phyloP scores from a whole-genome alignment of 2,888 invertebrate species.

The Kryphioiulus occultus region DNA sequence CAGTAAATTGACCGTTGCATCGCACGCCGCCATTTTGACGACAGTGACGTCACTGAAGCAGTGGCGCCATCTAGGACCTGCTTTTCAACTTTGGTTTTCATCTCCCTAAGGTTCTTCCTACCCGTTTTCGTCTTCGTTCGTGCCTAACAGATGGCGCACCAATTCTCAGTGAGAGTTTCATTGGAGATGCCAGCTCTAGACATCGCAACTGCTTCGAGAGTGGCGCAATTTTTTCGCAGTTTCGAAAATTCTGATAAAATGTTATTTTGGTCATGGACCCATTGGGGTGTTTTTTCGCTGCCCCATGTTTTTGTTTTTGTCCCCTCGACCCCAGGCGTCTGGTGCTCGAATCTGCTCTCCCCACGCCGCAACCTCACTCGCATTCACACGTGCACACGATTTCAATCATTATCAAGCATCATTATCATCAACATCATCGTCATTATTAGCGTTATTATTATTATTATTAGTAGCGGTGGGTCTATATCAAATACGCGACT shows the following conservation, averaged over 20 bases:
- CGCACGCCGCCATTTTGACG: too few species aligned
- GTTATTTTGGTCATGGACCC: background rate
- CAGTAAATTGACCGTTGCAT: too few species aligned
- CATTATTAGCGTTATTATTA: slow-evolving; percentile 41
- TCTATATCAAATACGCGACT: slow-evolving; percentile 40
- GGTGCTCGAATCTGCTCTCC: slow-evolving; percentile 3
- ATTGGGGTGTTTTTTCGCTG: background rate
- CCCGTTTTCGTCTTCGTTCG: background rate
- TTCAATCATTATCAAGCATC: slow-evolving; percentile 43
- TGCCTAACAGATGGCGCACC: background rate
- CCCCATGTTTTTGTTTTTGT: background rate
- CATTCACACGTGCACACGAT: slow-evolving; percentile 40
- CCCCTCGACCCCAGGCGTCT: slow-evolving; percentile 27
- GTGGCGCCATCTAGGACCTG: too few species aligned
- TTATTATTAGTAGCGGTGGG: slow-evolving; percentile 38
- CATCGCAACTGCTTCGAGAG: background rate
- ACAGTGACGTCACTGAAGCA: too few species aligned
- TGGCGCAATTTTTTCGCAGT: too few species aligned
- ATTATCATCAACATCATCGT: slow-evolving; percentile 46
- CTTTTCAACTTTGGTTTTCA: too few species aligned
- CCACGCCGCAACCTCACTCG: slow-evolving; percentile 41
- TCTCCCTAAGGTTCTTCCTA: too few species aligned
- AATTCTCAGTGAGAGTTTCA: too few species aligned
- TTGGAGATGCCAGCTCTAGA: background rate
- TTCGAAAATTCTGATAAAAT: too few species aligned